phyloP scores from a whole-genome alignment of 2,888 invertebrate species.

The Ophion costatus region DNA sequence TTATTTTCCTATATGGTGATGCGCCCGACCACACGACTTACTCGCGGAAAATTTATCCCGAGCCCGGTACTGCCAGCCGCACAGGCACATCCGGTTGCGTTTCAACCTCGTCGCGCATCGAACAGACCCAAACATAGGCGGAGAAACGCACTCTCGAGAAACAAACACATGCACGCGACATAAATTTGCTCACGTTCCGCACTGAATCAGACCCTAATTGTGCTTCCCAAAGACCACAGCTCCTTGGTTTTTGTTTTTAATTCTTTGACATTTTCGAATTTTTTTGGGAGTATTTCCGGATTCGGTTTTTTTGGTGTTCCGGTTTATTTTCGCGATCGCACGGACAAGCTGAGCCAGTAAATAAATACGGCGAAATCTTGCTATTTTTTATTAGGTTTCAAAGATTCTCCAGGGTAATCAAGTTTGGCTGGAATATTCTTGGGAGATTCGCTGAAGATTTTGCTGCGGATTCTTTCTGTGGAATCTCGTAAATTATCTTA shows the following conservation, averaged over 20 bases:
- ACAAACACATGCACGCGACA: neutral
- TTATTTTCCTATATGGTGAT: constrained; percentile 82
- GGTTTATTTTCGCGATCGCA: neutral
- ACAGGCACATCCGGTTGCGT: constrained; percentile 4
- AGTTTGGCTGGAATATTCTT: too few species aligned
- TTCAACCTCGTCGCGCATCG: constrained; percentile 7
- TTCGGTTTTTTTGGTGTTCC: neutral
- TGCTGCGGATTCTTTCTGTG: too few species aligned
- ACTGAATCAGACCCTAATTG: neutral
- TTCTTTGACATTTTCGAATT: neutral
- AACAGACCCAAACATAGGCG: constrained; percentile 2
- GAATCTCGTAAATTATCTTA: too few species aligned
- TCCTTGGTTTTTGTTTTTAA: too few species aligned
- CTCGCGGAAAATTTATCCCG: constrained; percentile 74
- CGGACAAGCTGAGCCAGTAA: too few species aligned
- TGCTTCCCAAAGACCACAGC: neutral
- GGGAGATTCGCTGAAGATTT: too few species aligned
- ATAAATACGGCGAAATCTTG: too few species aligned
- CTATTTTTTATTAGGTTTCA: too few species aligned
- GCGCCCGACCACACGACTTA: constrained; percentile 74
- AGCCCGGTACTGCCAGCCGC: too few species aligned
- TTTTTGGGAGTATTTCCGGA: neutral
- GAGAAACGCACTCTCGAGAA: neutral
- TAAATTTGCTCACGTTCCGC: neutral
- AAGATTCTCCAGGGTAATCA: too few species aligned